phyloP scores from a whole-genome alignment of 1,140 invertebrate species.

The Pygmarrhopalites habei region DNA sequence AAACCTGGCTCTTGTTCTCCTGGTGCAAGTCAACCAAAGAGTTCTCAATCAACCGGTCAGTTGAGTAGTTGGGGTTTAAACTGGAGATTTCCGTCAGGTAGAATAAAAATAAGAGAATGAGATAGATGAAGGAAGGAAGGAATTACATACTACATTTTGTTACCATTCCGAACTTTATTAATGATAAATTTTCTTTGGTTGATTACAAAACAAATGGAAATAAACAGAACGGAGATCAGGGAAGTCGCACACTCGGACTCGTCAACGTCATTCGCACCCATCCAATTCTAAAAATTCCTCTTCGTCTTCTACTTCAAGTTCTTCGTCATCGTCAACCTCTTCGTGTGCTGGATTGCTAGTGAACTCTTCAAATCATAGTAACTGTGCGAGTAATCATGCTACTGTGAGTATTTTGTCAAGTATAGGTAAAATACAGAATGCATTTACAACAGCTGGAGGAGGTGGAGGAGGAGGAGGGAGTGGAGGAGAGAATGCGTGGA shows the following conservation, averaged over 20 bases:
- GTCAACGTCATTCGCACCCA: constrained; percentile 26
- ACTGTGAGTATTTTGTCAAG: constrained; percentile 11
- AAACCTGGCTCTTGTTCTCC: constrained; percentile 4
- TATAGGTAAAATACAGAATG: constrained; percentile 20
- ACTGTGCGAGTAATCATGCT: not conserved
- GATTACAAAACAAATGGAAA: no score
- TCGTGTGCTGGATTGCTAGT: constrained; percentile 1
- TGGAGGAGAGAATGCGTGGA: constrained; percentile 11
- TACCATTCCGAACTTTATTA: no score
- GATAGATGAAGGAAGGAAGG: constrained; percentile 1
- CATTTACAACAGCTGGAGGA: constrained; percentile 1
- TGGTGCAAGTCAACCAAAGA: constrained; percentile 24
- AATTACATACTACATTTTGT: no score
- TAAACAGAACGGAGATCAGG: no score
- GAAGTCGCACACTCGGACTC: constrained; percentile 28
- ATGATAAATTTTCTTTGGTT: no score
- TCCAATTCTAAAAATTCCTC: constrained; percentile 22
- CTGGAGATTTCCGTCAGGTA: no score
- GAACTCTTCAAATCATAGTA: not conserved
- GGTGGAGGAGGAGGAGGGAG: not conserved
- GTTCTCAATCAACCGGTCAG: constrained; percentile 29
- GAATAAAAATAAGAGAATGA: no score
- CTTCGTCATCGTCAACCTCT: constrained; percentile 24
- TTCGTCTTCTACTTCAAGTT: constrained; percentile 15
- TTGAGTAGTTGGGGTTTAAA: constrained; percentile 18